Percentiles rank a stretch among this genome's conserved stretches.
Conservation (phyloP, 2,113 vertebrate species). For the Vanacampus margaritifer region DNA sequence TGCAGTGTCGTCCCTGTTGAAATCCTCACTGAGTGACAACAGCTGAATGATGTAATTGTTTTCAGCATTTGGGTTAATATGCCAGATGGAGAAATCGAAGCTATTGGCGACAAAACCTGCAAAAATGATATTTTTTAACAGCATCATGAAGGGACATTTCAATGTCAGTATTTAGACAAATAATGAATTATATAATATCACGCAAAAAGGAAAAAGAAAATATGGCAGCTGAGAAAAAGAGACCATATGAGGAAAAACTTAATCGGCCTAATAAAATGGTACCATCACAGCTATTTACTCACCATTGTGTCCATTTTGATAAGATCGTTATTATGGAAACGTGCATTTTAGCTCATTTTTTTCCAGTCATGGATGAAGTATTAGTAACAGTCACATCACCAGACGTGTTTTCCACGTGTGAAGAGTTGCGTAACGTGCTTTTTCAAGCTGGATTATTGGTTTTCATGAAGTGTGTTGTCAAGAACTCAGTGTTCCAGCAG, state of each 20-base stretch:
- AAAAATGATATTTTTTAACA: neutral
- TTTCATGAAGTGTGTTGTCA: neutral
- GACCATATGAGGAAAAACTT: conserved; percentile 21
- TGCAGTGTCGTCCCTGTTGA: conserved; percentile 17
- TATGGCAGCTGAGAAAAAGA: neutral
- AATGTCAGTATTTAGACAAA: conserved; percentile 23
- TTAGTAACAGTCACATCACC: conserved; percentile 12
- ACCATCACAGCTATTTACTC: too few species aligned
- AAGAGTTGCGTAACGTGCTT: conserved; percentile 23
- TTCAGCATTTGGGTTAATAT: neutral
- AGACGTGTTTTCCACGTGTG: conserved; percentile 30
- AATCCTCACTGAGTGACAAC: conserved; percentile 3
- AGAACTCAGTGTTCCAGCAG: neutral
- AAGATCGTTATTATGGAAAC: too few species aligned
- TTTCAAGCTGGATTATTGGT: conserved; percentile 21
- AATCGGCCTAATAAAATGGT: neutral
- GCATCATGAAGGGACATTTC: conserved; percentile 12
- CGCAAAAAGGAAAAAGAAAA: conserved; percentile 16
- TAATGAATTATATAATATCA: conserved; percentile 30
- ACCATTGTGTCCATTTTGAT: neutral
- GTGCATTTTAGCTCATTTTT: neutral
- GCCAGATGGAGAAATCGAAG: neutral
- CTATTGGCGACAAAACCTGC: neutral
- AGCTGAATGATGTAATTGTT: neutral
- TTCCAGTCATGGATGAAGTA: conserved; percentile 4